These are phyloP conservation scores for Apteryx owenii DNA, from an alignment of 2,113 vertebrate species.

Conservation along the genomic window DNA sequence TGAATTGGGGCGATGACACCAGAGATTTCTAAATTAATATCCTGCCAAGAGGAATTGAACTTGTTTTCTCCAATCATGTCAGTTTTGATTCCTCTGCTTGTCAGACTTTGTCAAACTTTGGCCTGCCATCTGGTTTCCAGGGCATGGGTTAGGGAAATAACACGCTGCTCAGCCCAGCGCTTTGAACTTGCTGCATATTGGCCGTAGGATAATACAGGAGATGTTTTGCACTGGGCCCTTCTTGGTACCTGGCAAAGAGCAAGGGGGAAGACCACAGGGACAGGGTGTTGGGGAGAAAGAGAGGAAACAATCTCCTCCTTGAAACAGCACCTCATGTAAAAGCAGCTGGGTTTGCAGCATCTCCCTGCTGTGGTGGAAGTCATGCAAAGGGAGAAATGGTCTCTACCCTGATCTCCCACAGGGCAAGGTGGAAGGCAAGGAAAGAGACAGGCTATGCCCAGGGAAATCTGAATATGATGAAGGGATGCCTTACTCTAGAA, in stretches of 20 bases:
- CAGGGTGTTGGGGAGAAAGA: neutral
- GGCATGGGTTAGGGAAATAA: neutral
- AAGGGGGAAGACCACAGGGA: neutral
- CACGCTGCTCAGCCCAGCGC: neutral
- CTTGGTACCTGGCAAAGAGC: neutral
- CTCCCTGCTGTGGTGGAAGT: neutral
- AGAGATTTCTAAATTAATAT: conserved; percentile 55
- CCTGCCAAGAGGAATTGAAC: conserved; percentile 56
- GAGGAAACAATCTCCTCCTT: neutral
- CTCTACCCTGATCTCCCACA: neutral
- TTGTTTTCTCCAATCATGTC: neutral
- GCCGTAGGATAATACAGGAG: neutral
- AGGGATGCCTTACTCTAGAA: neutral
- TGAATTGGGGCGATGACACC: conserved; percentile 17
- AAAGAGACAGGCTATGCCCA: neutral
- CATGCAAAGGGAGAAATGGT: neutral
- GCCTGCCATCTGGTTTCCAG: conserved; percentile 17
- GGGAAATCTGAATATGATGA: neutral
- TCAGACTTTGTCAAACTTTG: neutral
- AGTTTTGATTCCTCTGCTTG: conserved; percentile 36
- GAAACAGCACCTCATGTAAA: neutral
- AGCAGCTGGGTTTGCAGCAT: neutral
- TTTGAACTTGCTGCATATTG: neutral
- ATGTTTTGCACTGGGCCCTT: neutral
- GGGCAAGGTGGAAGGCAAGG: too few species aligned